A percentile compares a stretch with the other conserved stretches of the same genome.
Conservation (phyloP, 2,797 vertebrate genomes). For the Cuculus canorus region DNA sequence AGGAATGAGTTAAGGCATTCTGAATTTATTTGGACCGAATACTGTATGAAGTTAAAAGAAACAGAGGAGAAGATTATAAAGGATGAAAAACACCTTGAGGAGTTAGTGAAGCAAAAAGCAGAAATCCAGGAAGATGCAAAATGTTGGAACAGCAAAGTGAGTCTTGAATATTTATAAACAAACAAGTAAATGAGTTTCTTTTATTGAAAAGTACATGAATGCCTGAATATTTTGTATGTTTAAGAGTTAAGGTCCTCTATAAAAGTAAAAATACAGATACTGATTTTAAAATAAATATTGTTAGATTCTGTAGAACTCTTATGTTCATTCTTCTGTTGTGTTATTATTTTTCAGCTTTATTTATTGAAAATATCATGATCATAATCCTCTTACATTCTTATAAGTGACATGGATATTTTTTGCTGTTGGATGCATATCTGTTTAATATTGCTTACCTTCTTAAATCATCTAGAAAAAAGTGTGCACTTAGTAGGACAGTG, state of each 20-base stretch:
- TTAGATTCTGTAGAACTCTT: neutral
- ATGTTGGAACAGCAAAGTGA: constrained; percentile 67
- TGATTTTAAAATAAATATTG: neutral
- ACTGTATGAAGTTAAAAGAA: constrained; percentile 63
- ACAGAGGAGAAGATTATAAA: constrained; percentile 67
- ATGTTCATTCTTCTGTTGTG: neutral
- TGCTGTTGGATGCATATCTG: neutral
- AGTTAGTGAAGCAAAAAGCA: constrained; percentile 67
- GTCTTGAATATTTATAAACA: constrained; percentile 70
- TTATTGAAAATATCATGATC: neutral
- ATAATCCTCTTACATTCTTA: neutral
- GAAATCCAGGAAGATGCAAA: constrained; percentile 61
- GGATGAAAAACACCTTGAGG: constrained; percentile 64
- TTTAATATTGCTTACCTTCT: neutral
- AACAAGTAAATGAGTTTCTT: constrained; percentile 58
- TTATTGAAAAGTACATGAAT: constrained; percentile 41
- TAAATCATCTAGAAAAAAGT: neutral
- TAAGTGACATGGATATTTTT: neutral
- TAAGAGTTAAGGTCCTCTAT: constrained; percentile 11
- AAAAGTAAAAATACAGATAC: neutral
- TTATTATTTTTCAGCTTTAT: neutral
- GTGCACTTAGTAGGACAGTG: neutral
- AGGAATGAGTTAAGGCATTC: constrained; percentile 63
- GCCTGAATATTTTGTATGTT: constrained; percentile 19
- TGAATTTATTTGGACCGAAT: constrained; percentile 58